Evolutionary conservation across 2,113 vertebrate species (phyloP).

Genomic region (Oryzias woworae): DNA sequence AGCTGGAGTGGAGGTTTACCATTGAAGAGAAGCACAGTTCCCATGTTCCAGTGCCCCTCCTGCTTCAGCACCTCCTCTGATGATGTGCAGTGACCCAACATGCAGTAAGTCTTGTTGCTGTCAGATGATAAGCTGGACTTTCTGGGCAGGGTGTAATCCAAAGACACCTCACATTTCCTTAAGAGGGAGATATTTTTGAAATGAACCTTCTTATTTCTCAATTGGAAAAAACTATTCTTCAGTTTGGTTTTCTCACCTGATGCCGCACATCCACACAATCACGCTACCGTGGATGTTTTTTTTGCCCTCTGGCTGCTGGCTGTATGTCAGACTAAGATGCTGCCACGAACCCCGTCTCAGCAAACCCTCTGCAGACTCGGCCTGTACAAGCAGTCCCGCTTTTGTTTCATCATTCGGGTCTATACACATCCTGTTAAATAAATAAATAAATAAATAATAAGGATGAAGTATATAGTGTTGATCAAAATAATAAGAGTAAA

Average conservation of each 20-base stretch:
- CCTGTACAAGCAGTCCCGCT: constrained; percentile 88
- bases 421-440: constrained; percentile 82
- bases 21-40: constrained; percentile 79
- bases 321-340: constrained; percentile 89
- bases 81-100: constrained; percentile 86
- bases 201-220: not conserved
- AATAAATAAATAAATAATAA: not conserved
- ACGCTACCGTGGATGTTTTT: constrained; percentile 87
- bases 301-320: constrained; percentile 90
- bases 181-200: constrained; percentile 1
- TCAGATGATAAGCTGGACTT: constrained; percentile 95
- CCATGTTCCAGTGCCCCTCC: constrained; percentile 83
- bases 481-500: too few species aligned
- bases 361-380: constrained; percentile 83
- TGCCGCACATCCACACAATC: constrained; percentile 89
- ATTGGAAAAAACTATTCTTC: not conserved
- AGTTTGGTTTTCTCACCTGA: constrained; percentile 81
- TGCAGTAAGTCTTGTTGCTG: constrained; percentile 93
- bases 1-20: constrained; percentile 40
- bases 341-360: constrained; percentile 86
- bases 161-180: constrained; percentile 88
- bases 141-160: constrained; percentile 90
- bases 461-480: too few species aligned
- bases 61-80: constrained; percentile 81
- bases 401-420: constrained; percentile 93